These are phyloP conservation scores for Steinernema feltiae DNA, from an alignment of 1,140 invertebrate genomes.

Conservation along the genomic window DNA sequence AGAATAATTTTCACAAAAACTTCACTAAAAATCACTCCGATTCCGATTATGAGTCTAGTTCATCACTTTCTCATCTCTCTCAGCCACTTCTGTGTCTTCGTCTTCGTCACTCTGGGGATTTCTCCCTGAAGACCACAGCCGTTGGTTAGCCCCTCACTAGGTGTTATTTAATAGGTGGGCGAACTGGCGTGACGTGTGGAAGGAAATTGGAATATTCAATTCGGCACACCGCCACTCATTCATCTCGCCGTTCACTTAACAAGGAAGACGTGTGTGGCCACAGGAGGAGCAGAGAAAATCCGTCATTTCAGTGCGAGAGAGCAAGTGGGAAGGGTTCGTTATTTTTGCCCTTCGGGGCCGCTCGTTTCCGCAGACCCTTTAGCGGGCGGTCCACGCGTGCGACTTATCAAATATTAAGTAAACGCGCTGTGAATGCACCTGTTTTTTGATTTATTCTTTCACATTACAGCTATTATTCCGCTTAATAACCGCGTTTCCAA, in stretches of 20 bases:
- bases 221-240: slow-evolving; percentile 2
- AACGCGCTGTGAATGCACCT: not conserved
- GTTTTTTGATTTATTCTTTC: slow-evolving; percentile 5
- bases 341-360: not conserved
- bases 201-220: slow-evolving; percentile 13
- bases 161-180: slow-evolving; percentile 12
- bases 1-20: not conserved
- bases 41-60: not conserved
- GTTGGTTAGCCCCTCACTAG: not conserved
- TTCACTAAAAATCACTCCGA: slow-evolving; percentile 1
- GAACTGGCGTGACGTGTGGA: slow-evolving; percentile 3
- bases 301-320: not conserved
- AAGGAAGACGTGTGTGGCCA: not conserved
- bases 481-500: not conserved
- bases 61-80: not conserved
- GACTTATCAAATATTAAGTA: slow-evolving; percentile 15
- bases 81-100: not conserved
- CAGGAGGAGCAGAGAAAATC: not conserved
- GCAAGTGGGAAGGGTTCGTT: not conserved
- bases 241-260: slow-evolving; percentile 8
- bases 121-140: not conserved
- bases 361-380: not conserved
- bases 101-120: not conserved
- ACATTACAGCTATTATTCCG: not conserved
- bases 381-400: not conserved